Conservation (phyloP, 2,113 vertebrate genomes). For the Regulus satrapa region DNA sequence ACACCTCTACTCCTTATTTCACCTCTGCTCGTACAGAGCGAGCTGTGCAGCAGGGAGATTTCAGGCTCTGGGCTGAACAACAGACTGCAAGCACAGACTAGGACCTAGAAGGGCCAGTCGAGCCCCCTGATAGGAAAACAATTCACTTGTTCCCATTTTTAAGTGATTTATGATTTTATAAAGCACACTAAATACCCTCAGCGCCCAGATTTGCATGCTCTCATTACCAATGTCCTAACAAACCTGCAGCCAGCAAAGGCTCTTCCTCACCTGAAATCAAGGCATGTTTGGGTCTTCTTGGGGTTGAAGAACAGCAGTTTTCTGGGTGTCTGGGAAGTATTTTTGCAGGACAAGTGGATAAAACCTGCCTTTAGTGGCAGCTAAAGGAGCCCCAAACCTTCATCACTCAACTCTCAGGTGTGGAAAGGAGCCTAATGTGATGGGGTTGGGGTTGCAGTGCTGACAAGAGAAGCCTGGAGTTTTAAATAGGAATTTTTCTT, state of each 20-base stretch:
- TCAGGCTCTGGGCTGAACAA: neutral
- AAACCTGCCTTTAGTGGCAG: neutral
- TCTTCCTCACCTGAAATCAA: neutral
- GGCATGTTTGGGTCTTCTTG: accelerated
- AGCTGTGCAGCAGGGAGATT: neutral
- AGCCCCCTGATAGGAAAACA: neutral
- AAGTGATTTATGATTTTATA: neutral
- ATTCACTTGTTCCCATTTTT: neutral
- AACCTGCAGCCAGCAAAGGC: neutral
- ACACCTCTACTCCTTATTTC: neutral
- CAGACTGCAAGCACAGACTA: neutral
- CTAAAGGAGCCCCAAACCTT: neutral
- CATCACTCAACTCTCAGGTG: neutral
- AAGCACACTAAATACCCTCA: neutral
- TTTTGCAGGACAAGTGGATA: neutral
- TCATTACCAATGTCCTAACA: neutral
- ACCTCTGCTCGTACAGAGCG: neutral
- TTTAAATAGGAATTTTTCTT: neutral
- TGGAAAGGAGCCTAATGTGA: neutral
- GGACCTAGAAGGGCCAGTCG: accelerated
- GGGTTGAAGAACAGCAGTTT: neutral
- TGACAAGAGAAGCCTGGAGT: neutral
- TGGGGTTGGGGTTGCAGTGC: neutral
- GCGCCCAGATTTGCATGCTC: neutral
- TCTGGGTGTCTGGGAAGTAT: neutral